Evolutionary conservation across 2,113 vertebrate genomes (phyloP), one percentile per base, ranked within the genome.

Genomic region (Probosciger aterrimus): DNA sequence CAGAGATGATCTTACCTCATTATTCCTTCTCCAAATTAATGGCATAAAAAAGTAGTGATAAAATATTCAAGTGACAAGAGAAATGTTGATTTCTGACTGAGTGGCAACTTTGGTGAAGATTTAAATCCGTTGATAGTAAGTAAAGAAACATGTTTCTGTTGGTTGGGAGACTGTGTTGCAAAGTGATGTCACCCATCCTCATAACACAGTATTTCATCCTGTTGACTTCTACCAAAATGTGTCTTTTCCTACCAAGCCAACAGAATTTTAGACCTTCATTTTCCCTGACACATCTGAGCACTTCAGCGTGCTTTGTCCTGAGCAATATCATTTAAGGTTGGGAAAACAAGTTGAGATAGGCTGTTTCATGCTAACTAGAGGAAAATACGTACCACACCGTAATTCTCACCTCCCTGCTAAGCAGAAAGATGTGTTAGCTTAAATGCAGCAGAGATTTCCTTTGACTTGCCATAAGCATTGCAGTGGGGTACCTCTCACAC

Each of bases 21-120:
- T 79, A 82, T 92, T 97, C 60, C 70, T 96, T 18, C 17, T 96
- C 68, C 59, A 79, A 63, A 92, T 92, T 69, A 82, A 86, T 59
- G 92, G 46, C 31, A 78, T 60, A 23, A 93, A 68, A 92, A 92
- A 82, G 57, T 39, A 78, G 57, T 35, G 82, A 18, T 75, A 90
- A 44, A 70, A 88, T 75, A 57, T 25, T 77, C 23, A 70, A 47
- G 68, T 60, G 65, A 33, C 7, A 18, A 31, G 50, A 86, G 74
- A 50, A 82, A 39, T 35, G 47, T 30, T 71, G 64, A 10, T 49
- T 86, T 67, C 64, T 63, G 4, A 92, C n/a, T 75, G 75, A 95
- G 15, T 47, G 82, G 47, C 73, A 55, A 69, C 90, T 69, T 93
- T 82, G 14, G 12, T 81, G 53, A 92, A 80, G 71, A 43, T 70